Evolutionary conservation across 2,797 vertebrate genomes (phyloP), one percentile per base, ranked within the genome.

Genomic region (Botia almorhae): DNA sequence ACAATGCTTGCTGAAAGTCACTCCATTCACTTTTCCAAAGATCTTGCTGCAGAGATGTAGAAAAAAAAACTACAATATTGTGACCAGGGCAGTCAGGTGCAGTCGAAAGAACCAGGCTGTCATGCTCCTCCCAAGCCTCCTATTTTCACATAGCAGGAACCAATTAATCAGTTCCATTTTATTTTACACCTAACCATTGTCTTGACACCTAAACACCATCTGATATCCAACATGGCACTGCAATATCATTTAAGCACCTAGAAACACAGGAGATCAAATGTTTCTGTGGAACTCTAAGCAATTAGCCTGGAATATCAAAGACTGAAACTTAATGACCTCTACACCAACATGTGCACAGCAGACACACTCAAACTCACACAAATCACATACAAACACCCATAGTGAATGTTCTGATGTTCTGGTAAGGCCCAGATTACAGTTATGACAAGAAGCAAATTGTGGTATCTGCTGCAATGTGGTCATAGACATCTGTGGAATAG

Each of bases 361-460:
- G 84, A 83, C 85, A n/a, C 11, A 21, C 70, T 51, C 16, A 39
- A 19, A 60, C 56, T 8, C 78, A 58, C 64, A 39, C 51, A 56
- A 64, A 72, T 58, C 48, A 43, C 36, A 51, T 72, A 36, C 75
- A 71, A 77, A 76, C 60, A 73, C 33, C 69, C 36, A 46, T 63
- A 48, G 29, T 72, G 69, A n/a, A n/a, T n/a, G n/a, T n/a, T n/a
- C n/a, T n/a, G 71, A 82, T 71, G 69, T 68, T 70, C 53, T 63
- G 64, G 68, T 46, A 79, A 75, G 67, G 48, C 43, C 29, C 26
- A 46, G 82, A 81, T 83, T 79, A 70, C 83, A 86, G 87, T 91
- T 73, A 80, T 90, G 89, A 93, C 90, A 88, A 89, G 85, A 89
- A 89, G 87, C 86, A 90, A 90, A 91, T 79, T 91, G 90, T 82